These are phyloP conservation scores for Melanotaenia trifasciata DNA, from an alignment of 2,797 vertebrate genomes.

Conservation along the genomic window DNA sequence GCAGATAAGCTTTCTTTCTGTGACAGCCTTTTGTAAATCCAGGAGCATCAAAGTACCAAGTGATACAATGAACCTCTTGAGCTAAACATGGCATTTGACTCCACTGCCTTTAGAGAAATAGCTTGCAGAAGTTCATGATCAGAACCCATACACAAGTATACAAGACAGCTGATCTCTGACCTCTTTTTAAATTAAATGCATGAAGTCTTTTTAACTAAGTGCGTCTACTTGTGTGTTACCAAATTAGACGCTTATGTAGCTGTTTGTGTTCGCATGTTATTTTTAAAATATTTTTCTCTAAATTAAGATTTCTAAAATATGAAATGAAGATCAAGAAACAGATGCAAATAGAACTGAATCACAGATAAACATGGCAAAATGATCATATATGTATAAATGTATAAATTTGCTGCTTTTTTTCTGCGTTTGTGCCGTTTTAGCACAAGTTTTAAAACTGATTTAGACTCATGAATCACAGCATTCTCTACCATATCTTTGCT, in stretches of 20 bases:
- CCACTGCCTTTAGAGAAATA: slow-evolving; percentile 59
- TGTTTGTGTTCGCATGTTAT: neutral
- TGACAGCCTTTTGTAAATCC: slow-evolving; percentile 52
- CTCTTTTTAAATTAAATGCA: neutral
- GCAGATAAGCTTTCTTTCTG: slow-evolving; percentile 57
- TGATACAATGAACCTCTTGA: slow-evolving; percentile 76
- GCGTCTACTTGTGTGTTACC: neutral
- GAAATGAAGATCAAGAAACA: neutral
- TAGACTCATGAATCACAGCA: neutral
- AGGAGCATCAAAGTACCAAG: slow-evolving; percentile 61
- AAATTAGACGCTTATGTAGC: neutral
- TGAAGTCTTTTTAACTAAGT: neutral
- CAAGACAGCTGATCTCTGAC: neutral
- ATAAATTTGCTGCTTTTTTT: too few relatives aligned
- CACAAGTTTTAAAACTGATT: neutral
- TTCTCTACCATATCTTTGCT: neutral
- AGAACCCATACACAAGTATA: slow-evolving; percentile 47
- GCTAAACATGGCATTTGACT: slow-evolving; percentile 75
- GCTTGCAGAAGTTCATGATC: slow-evolving; percentile 78
- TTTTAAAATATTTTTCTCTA: neutral
- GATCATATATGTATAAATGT: neutral
- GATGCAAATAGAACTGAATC: neutral
- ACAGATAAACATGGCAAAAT: neutral
- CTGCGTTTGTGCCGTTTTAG: too few relatives aligned
- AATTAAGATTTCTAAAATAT: neutral